These are phyloP conservation scores for Syngnathoides biaculeatus DNA, from an alignment of 2,113 vertebrate genomes.

Conservation along the genomic window DNA sequence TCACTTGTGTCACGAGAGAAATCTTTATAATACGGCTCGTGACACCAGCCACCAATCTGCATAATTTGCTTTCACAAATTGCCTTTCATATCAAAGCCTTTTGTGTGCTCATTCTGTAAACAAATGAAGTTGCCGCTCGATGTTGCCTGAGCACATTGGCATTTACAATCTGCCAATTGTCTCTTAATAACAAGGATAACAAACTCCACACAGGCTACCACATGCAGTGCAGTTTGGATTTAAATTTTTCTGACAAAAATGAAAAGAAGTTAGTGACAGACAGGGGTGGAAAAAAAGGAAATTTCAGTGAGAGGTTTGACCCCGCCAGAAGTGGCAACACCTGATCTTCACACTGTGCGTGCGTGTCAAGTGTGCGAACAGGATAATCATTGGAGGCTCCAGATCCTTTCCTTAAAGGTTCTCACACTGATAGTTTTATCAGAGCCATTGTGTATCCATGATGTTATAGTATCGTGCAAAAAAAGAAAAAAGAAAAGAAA, in stretches of 20 bases:
- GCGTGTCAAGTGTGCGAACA: constrained; percentile 7
- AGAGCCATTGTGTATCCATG: constrained; percentile 4
- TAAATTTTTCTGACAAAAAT: neutral
- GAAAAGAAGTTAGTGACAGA: neutral
- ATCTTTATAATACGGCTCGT: constrained; percentile 12
- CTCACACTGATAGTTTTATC: constrained; percentile 9
- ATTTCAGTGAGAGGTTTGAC: neutral
- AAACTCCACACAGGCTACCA: neutral
- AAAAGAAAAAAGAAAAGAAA: too few species aligned
- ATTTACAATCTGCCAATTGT: neutral
- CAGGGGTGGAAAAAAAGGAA: neutral
- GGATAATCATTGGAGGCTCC: neutral
- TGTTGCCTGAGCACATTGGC: neutral
- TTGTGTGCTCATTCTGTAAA: constrained; percentile 14
- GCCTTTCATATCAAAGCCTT: constrained; percentile 7
- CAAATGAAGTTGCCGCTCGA: neutral
- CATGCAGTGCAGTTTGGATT: neutral
- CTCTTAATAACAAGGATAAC: neutral
- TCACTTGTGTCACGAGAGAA: constrained; percentile 14
- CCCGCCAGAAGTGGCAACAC: neutral
- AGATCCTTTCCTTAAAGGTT: neutral
- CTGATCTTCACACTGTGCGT: neutral
- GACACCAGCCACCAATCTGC: constrained; percentile 5
- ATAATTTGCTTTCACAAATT: constrained; percentile 19
- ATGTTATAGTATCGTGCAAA: neutral